Percentiles rank a stretch among this genome's conserved stretches.
These are phyloP conservation scores for Ochlodes sylvanus DNA, from an alignment of 2,888 invertebrate species.

Conservation along the genomic window DNA sequence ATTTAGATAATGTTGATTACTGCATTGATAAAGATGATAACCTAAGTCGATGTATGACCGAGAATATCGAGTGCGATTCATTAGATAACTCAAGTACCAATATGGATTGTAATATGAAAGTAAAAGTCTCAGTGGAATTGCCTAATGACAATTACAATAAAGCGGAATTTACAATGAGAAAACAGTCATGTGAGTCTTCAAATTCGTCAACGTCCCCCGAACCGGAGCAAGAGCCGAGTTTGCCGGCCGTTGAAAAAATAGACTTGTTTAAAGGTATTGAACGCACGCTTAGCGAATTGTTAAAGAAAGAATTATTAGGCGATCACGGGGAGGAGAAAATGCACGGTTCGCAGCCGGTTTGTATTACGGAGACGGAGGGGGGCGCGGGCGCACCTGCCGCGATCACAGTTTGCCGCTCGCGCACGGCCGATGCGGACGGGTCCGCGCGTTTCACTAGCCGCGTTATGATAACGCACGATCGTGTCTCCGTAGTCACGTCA, in stretches of 20 bases:
- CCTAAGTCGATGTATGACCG: conserved; percentile 64
- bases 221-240: conserved; percentile 55
- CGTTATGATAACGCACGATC: conserved; percentile 95
- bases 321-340: conserved; percentile 80
- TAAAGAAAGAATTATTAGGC: conserved; percentile 83
- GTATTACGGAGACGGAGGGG: conserved; percentile 69
- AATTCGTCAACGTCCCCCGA: conserved; percentile 72
- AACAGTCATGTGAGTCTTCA: conserved; percentile 55
- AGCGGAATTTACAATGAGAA: conserved; percentile 52
- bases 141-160: conserved; percentile 57
- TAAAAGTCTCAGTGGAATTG: conserved; percentile 69
- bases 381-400: conserved; percentile 80
- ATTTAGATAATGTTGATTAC: conserved; percentile 64
- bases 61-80: conserved; percentile 70
- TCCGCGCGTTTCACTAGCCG: conserved; percentile 93
- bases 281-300: conserved; percentile 82
- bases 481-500: conserved; percentile 90
- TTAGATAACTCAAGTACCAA: conserved; percentile 59
- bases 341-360: conserved; percentile 74
- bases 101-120: conserved; percentile 70
- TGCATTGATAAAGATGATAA: conserved; percentile 62
- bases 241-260: conserved; percentile 65
- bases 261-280: conserved; percentile 83
- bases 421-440: conserved; percentile 83
- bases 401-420: conserved; percentile 82